Evolutionary conservation across 2,888 invertebrate species (phyloP), one percentile per base, ranked within the genome.

Genomic region (Zeuzera pyrina): DNA sequence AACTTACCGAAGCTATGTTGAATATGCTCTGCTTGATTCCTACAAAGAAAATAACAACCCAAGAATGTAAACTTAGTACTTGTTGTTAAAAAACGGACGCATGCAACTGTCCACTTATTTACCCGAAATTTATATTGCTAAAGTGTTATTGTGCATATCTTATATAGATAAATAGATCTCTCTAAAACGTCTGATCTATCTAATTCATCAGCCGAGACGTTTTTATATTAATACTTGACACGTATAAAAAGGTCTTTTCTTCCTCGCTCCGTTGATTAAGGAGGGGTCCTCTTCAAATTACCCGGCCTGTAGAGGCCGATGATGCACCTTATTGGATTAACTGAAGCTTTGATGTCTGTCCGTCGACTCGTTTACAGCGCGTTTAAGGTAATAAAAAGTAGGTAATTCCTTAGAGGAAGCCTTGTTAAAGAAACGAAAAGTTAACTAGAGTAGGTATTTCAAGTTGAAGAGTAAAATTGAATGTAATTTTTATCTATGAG

Each of bases 271-370:
- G 54, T 65, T 79, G 77, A 79, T 78, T 74, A 78, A 65, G 61
- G 56, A 52, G 52, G 57, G 51, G 43, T 56, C 59, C 58, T 53
- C 49, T 55, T 50, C 52, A 66, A 74, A 72, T 74, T 70, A 73
- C 70, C 64, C 61, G 56, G 44, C 43, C 56, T 57, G 47, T 55
- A 63, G 57, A 56, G 59, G 57, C 54, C 58, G 57, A 64, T 61
- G 63, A 68, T 63, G 70, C 60, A 68, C 65, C 64, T 79, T 78
- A 79, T 79, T 79, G 73, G 76, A 79, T 77, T 77, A 77, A 61
- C 57, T 53, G 38, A 33, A 37, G 50, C 77, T 79, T 79, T 79
- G 79, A 79, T 70, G 77, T 77, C 67, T 49, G 58, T 49, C 46
- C 52, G 49, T 56, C 48, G 54, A 53, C 49, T 57, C 55, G 65